These are phyloP conservation scores for Agrenia bidenticulata DNA, from an alignment of 2,888 invertebrate species.

Conservation along the genomic window DNA sequence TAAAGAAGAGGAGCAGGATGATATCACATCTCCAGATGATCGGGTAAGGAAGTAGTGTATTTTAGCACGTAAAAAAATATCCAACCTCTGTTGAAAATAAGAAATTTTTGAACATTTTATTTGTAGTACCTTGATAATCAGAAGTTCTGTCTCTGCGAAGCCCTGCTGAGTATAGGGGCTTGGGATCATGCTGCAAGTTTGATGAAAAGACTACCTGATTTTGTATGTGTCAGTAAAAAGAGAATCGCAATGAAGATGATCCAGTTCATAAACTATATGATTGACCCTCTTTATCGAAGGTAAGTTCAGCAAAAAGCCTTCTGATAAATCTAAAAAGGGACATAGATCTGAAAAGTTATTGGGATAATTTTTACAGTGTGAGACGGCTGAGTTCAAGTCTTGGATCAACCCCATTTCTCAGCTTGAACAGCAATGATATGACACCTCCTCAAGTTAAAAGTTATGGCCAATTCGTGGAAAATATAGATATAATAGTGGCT, in stretches of 20 bases:
- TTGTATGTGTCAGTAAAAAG: slow-evolving; percentile 70
- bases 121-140: slow-evolving; percentile 71
- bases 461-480: slow-evolving; percentile 71
- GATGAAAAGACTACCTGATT: slow-evolving; percentile 78
- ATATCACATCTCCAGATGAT: slow-evolving; percentile 33
- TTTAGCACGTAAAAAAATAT: neutral
- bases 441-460: slow-evolving; percentile 69
- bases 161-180: slow-evolving; percentile 81
- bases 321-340: neutral
- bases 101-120: slow-evolving; percentile 4
- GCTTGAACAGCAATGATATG: slow-evolving; percentile 54
- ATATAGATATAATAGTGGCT: slow-evolving; percentile 78
- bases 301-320: slow-evolving; percentile 57
- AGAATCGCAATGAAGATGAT: slow-evolving; percentile 73
- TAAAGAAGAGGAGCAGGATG: slow-evolving; percentile 61
- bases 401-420: slow-evolving; percentile 16
- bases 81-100: neutral
- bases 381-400: slow-evolving; percentile 25
- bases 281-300: slow-evolving; percentile 84
- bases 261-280: slow-evolving; percentile 74
- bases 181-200: slow-evolving; percentile 84
- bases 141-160: slow-evolving; percentile 89
- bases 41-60: slow-evolving; percentile 24
- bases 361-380: no score
- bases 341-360: neutral